These are phyloP conservation scores for Rhinatrema bivittatum DNA, from an alignment of 2,797 vertebrate species.

Conservation along the genomic window DNA sequence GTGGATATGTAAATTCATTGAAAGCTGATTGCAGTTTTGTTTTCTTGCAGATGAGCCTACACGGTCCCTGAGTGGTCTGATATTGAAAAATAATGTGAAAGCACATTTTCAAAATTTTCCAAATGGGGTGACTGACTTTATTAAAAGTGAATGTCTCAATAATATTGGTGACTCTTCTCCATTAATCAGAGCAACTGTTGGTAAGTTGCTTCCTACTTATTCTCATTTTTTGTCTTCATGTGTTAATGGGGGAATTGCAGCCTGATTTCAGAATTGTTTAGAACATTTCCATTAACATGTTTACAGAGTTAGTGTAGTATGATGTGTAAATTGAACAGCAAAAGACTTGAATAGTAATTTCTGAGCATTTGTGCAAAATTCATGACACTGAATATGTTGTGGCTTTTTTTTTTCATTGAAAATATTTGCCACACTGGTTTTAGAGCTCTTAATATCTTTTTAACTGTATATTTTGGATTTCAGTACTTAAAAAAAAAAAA, in stretches of 20 bases:
- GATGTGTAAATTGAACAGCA: neutral
- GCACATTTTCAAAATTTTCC: conserved; percentile 97
- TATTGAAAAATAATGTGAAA: conserved; percentile 97
- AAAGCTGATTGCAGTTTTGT: conserved; percentile 11
- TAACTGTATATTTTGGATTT: too few relatives aligned
- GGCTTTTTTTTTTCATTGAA: too few relatives aligned
- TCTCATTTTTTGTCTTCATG: neutral
- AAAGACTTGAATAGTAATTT: too few relatives aligned
- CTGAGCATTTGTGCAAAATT: too few relatives aligned
- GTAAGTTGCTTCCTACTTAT: conserved; percentile 56
- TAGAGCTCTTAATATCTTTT: too few relatives aligned
- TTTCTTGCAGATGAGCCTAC: conserved; percentile 85
- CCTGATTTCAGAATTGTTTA: neutral
- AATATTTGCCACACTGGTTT: too few relatives aligned
- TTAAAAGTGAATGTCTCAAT: conserved; percentile 92
- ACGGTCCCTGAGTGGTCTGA: conserved; percentile 91
- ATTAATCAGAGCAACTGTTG: conserved; percentile 92
- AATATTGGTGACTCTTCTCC: conserved; percentile 93
- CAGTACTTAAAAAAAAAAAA: too few relatives aligned
- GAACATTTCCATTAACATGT: neutral
- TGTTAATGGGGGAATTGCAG: neutral
- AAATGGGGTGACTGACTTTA: conserved; percentile 90
- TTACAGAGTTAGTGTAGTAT: neutral
- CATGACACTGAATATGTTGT: too few relatives aligned
- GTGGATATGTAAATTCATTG: neutral